Evolutionary conservation across 2,113 vertebrate species (phyloP), one percentile per base, ranked within the genome.

Genomic region (Phaetusa simplex): DNA sequence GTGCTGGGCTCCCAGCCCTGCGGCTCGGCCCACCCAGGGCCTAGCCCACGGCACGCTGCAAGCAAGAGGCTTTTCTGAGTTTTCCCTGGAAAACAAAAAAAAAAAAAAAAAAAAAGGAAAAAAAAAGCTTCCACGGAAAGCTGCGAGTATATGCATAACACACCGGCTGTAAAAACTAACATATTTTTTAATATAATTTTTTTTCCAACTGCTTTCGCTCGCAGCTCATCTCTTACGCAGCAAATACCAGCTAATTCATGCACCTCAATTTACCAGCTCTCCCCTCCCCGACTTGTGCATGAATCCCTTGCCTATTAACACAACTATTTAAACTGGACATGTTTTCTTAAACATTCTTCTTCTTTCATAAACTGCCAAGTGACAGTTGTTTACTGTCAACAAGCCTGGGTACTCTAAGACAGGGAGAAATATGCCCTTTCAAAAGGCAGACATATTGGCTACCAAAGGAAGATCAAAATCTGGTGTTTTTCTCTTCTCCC

Each of bases 311-410:
- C 77, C 47, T 76, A 95, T 95, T 95, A 94, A 87, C 86, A 94
- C 92, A 94, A 86, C 82, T 81, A 90, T 94, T 95, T 96, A 91
- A 96, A 96, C 94, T 90, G 95, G 94, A 94, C 87, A 94, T 91
- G 74, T 96, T 97, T 96, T 94, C 91, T 86, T 59, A 85, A 97
- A 96, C 93, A 91, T 93, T 91, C 56, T 72, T 59, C 58, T 61
- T 66, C 97, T 96, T 97, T 97, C 94, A 96, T 94, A 93, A 97
- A 94, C 78, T 95, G 95, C 96, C 96, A 97, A 96, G 94, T 94
- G 94, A 97, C 96, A 97, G 91, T 92, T 97, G 97, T 95, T 97
- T 97, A 97, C 95, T 96, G 93, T 96, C 96, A 96, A 97, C 94
- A 97, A 90, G 89, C 67, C 91, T 29, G 82, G 89, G 71, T 95